A percentile compares a stretch with the other conserved stretches of the same genome.
phyloP scores from a whole-genome alignment of 2,797 vertebrate species.

The Tangara arthus region DNA sequence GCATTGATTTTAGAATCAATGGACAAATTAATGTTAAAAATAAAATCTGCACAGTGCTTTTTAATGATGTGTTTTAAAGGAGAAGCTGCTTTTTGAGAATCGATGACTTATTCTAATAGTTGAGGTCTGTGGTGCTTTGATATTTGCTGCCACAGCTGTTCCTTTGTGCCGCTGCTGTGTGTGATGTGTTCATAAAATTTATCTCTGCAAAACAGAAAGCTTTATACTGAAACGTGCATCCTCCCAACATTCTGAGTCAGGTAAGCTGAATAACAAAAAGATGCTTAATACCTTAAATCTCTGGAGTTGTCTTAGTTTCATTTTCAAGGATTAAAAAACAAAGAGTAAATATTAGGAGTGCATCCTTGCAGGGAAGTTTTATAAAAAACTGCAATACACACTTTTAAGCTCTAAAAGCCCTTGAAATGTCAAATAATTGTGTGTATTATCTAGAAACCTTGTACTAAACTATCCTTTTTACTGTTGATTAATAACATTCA shows the following conservation, averaged over 20 bases:
- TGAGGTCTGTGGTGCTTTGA: not conserved
- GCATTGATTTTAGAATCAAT: not conserved
- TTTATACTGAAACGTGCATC: not conserved
- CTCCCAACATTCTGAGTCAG: conserved; percentile 20
- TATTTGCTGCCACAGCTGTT: not conserved
- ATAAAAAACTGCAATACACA: not conserved
- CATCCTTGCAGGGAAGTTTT: not conserved
- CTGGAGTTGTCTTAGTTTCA: not conserved
- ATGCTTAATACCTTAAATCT: conserved; percentile 28
- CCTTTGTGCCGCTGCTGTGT: not conserved
- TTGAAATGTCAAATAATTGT: not conserved
- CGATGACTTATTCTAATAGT: not conserved
- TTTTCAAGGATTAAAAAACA: conserved; percentile 23
- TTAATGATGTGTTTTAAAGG: not conserved
- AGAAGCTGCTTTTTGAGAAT: not conserved
- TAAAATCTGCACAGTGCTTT: not conserved
- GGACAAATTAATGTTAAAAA: not conserved
- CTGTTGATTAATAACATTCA: not conserved
- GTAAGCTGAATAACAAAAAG: conserved; percentile 19
- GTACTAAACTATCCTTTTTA: not conserved
- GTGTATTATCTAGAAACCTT: not conserved
- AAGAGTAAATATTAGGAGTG: not conserved
- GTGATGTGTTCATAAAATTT: conserved; percentile 31
- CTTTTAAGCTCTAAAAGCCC: not conserved
- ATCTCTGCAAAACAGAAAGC: conserved; percentile 49